A percentile compares a stretch with the other conserved stretches of the same genome.
phyloP scores from a whole-genome alignment of 2,888 invertebrate species.

The Petrophora chlorosata region DNA sequence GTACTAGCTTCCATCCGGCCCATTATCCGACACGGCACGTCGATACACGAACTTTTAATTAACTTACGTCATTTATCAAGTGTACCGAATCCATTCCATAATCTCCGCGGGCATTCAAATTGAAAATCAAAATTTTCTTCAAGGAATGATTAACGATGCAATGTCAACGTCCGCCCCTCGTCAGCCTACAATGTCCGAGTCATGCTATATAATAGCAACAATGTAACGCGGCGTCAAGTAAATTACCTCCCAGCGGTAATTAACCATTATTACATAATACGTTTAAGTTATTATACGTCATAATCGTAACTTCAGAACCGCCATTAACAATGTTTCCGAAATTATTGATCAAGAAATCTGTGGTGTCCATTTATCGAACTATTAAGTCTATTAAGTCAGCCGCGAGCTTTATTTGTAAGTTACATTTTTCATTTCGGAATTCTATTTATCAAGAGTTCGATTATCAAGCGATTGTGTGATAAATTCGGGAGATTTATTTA shows the following conservation, averaged over 20 bases:
- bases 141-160: conserved; percentile 75
- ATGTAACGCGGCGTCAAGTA: conserved; percentile 71
- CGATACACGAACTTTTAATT: conserved; percentile 55
- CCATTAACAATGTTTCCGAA: conserved; percentile 34
- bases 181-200: conserved; percentile 71
- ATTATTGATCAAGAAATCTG: conserved; percentile 36
- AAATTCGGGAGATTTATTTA: conserved; percentile 22
- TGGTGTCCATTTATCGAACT: conserved; percentile 18
- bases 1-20: conserved; percentile 44
- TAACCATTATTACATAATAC: conserved; percentile 62
- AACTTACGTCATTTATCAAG: conserved; percentile 69
- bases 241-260: conserved; percentile 71
- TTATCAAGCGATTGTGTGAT: conserved; percentile 21
- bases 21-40: conserved; percentile 41
- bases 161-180: conserved; percentile 71
- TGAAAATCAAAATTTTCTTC: conserved; percentile 79
- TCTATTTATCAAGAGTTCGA: conserved; percentile 14
- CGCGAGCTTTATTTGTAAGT: conserved; percentile 19
- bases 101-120: conserved; percentile 68
- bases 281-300: conserved; percentile 38
- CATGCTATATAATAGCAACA: conserved; percentile 78
- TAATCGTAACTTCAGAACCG: conserved; percentile 35
- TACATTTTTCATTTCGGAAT: conserved; percentile 18
- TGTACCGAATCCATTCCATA: conserved; percentile 60
- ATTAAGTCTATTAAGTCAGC: conserved; percentile 13